Percentiles rank a stretch among this genome's conserved stretches.
phyloP scores from a whole-genome alignment of 2,888 invertebrate genomes.

The Euplagia quadripunctaria region DNA sequence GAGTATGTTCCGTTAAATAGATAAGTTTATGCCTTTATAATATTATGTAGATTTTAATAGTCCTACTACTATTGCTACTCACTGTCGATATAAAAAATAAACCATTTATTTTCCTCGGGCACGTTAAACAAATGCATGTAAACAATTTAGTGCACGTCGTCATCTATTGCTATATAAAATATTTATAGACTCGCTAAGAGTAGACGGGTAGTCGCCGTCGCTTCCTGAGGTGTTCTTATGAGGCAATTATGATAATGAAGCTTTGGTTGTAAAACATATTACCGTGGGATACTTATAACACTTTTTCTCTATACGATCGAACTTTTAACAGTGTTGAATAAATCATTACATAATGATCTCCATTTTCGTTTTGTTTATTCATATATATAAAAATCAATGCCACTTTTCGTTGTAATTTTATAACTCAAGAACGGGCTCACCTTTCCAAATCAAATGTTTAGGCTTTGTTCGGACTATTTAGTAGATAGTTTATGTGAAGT shows the following conservation, averaged over 20 bases:
- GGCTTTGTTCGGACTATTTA: too few species aligned
- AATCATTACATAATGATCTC: neutral
- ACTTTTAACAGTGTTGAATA: neutral
- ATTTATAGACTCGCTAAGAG: neutral
- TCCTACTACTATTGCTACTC: neutral
- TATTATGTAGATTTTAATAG: neutral
- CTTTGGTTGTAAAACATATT: neutral
- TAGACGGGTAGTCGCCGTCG: neutral
- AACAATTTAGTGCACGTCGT: neutral
- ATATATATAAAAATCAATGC: too few species aligned
- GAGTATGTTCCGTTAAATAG: neutral
- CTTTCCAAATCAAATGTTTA: too few species aligned
- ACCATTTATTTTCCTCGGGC: neutral
- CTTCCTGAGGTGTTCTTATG: neutral
- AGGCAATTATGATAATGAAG: neutral
- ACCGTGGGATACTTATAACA: neutral
- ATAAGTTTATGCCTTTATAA: too few species aligned
- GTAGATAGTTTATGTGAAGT: too few species aligned
- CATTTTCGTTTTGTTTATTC: too few species aligned
- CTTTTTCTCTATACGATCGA: neutral
- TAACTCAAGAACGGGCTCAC: too few species aligned
- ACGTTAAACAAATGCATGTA: neutral
- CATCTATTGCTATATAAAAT: neutral
- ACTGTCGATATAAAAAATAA: neutral
- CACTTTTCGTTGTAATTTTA: too few species aligned